Evolutionary conservation across 2,113 vertebrate species (phyloP).

Genomic region (Galeopterus variegatus): DNA sequence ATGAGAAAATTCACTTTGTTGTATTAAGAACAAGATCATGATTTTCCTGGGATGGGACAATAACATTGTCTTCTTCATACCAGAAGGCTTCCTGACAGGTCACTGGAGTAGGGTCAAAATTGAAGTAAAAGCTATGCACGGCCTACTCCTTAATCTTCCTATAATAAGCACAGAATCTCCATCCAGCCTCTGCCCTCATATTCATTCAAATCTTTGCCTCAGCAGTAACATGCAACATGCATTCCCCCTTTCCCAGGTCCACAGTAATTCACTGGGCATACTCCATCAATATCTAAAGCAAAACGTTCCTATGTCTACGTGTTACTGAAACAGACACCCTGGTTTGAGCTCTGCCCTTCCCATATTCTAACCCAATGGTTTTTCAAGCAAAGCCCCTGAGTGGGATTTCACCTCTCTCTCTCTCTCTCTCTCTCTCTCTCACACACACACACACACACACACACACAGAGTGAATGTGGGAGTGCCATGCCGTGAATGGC

Average conservation of each 20-base stretch:
- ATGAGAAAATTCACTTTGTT: not conserved
- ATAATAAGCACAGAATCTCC: not conserved
- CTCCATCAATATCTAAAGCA: not conserved
- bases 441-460: not conserved
- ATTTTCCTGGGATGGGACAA: not conserved
- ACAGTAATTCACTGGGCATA: not conserved
- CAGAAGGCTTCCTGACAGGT: not conserved
- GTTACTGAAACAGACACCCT: not conserved
- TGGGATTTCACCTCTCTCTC: not conserved
- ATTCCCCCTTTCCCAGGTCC: not conserved
- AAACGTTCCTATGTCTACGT: not conserved
- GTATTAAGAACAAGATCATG: not conserved
- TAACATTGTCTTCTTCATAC: not conserved
- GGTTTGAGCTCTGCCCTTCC: not conserved
- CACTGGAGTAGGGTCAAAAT: not conserved
- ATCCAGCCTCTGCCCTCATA: not conserved
- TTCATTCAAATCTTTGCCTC: not conserved
- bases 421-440: not conserved
- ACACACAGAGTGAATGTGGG: not conserved
- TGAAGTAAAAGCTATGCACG: not conserved
- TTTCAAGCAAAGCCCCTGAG: not conserved
- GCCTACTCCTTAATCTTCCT: not conserved
- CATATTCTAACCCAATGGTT: not conserved
- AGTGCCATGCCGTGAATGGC: not conserved
- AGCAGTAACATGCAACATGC: fast-evolving